Percentiles rank a stretch among this genome's conserved stretches.
phyloP scores from a whole-genome alignment of 2,113 vertebrate genomes.

The Ceyx cyanopectus region DNA sequence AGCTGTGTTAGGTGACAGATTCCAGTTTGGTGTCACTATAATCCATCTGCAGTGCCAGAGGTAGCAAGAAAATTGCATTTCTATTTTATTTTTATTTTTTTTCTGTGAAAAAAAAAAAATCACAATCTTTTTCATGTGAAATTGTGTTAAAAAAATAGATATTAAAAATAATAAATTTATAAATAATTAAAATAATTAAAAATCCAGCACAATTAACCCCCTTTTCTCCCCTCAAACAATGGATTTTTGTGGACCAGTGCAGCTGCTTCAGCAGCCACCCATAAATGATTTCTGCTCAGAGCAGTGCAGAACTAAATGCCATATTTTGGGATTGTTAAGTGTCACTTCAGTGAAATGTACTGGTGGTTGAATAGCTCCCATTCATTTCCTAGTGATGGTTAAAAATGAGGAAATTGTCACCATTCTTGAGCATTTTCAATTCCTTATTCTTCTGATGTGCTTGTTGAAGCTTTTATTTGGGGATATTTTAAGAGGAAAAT shows the following conservation, averaged over 20 bases:
- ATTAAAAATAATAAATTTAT: neutral
- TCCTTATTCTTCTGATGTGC: slow-evolving; percentile 39
- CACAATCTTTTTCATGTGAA: neutral
- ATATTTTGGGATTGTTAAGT: slow-evolving; percentile 64
- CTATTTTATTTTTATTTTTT: neutral
- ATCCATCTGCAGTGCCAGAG: neutral
- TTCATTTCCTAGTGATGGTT: slow-evolving; percentile 46
- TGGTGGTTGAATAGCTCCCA: slow-evolving; percentile 49
- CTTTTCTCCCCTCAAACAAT: neutral
- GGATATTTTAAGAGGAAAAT: neutral
- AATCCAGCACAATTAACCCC: neutral
- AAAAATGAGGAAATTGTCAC: slow-evolving; percentile 46
- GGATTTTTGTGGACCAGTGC: slow-evolving; percentile 24
- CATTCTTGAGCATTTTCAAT: slow-evolving; percentile 37
- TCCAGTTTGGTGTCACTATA: neutral
- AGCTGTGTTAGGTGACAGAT: neutral
- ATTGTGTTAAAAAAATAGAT: neutral
- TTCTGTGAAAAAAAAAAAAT: neutral
- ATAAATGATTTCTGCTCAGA: slow-evolving; percentile 37
- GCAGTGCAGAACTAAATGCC: slow-evolving; percentile 58
- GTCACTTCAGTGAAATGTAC: slow-evolving; percentile 63
- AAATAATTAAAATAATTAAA: no score
- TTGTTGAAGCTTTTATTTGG: slow-evolving; percentile 30
- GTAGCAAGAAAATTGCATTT: neutral
- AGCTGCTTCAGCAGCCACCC: slow-evolving; percentile 52